These are phyloP conservation scores for Branchinecta sandiegonensis DNA, from an alignment of 2,888 invertebrate species.

Conservation along the genomic window DNA sequence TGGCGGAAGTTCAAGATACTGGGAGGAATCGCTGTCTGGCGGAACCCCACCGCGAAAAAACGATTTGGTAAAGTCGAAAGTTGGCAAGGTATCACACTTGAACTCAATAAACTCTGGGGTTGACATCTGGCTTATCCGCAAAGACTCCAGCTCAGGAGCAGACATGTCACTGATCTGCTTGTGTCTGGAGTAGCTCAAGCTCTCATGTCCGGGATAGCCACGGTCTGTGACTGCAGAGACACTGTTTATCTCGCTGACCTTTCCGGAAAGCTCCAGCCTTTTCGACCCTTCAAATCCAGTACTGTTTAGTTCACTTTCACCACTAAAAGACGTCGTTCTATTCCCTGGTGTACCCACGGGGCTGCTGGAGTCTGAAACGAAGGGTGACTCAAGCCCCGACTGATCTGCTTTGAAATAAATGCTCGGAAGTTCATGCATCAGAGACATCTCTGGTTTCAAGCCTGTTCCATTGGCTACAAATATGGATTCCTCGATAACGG, in stretches of 20 bases:
- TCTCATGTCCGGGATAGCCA: too few species aligned
- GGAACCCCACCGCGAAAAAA: not conserved
- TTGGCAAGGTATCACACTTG: not conserved
- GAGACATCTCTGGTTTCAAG: not conserved
- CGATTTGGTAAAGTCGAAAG: constrained; percentile 1
- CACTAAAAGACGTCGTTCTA: not conserved
- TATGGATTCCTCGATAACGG: not conserved
- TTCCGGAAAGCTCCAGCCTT: not conserved
- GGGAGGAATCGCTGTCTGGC: too few species aligned
- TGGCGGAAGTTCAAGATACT: too few species aligned
- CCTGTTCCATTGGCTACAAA: not conserved
- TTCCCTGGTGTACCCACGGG: too few species aligned
- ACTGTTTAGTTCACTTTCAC: not conserved
- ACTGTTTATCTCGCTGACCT: not conserved
- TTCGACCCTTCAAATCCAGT: constrained; percentile 10
- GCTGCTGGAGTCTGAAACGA: too few species aligned
- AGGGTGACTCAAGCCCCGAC: not conserved
- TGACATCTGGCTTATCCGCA: too few species aligned
- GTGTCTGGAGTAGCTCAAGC: too few species aligned
- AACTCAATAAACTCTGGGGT: too few species aligned
- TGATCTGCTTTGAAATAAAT: constrained; percentile 13
- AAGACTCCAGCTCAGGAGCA: too few species aligned
- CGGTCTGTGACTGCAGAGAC: too few species aligned
- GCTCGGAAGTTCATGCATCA: not conserved
- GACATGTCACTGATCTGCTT: too few species aligned